A percentile compares a stretch with the other conserved stretches of the same genome.
phyloP scores from a whole-genome alignment of 92 coral and sea anemone species.

The Epizoanthus rinbou region DNA sequence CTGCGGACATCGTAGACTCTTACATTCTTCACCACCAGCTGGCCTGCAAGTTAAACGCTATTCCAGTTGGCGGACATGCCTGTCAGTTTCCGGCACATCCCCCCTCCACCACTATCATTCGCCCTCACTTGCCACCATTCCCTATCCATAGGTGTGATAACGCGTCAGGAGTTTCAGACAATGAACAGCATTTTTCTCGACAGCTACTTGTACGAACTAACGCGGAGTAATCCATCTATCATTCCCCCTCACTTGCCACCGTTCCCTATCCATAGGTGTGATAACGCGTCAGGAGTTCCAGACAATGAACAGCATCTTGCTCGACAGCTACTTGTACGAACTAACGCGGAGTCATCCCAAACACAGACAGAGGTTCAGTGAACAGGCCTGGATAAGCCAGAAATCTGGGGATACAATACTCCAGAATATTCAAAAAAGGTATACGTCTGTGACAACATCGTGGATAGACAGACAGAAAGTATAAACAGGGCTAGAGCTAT shows the following conservation, averaged over 20 bases:
- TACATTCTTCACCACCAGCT: too few relatives aligned
- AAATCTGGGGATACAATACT: conserved; percentile 67
- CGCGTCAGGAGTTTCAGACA: conserved; percentile 78
- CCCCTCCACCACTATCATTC: too few relatives aligned
- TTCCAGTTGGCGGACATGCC: too few relatives aligned
- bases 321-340: conserved; percentile 91
- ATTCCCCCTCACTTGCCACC: too few relatives aligned
- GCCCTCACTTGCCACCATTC: too few relatives aligned
- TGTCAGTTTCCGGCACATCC: too few relatives aligned
- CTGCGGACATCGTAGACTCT: too few relatives aligned
- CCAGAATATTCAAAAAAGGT: conserved; percentile 77
- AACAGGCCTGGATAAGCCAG: conserved; percentile 91
- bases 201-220: conserved; percentile 87
- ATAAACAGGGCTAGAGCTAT: not conserved
- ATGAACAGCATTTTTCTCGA: conserved; percentile 88
- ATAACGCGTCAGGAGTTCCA: conserved; percentile 86
- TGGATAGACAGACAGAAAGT: not conserved
- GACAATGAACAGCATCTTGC: conserved; percentile 77
- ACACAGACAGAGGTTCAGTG: conserved; percentile 95
- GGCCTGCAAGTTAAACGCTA: too few relatives aligned
- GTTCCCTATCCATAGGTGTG: conserved; percentile 18
- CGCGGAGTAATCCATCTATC: conserved; percentile 74
- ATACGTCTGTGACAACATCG: not conserved
- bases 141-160: conserved; percentile 51
- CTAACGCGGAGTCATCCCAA: conserved; percentile 87